Evolutionary conservation across 2,888 invertebrate species (phyloP).

Genomic region (Unio pictorum): DNA sequence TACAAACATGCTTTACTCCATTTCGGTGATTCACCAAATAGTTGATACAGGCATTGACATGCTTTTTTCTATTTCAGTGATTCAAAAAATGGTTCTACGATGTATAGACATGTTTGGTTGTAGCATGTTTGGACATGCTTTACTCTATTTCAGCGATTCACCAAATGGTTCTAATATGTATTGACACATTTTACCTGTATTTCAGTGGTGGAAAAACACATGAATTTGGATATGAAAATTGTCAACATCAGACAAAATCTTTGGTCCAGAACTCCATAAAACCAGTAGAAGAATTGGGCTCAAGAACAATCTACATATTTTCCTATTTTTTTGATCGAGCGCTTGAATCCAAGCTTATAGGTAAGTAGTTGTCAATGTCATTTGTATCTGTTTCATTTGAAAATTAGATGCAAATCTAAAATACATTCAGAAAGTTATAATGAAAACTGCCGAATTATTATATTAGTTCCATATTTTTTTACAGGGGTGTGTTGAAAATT

Average conservation of each 20-base stretch:
- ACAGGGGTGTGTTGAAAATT: too few relatives aligned
- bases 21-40: too few relatives aligned
- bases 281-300: slow-evolving; percentile 60
- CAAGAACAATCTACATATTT: slow-evolving; percentile 84
- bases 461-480: background rate
- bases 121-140: too few relatives aligned
- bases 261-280: slow-evolving; percentile 18
- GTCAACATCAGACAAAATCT: slow-evolving; percentile 24
- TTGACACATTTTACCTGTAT: slow-evolving; percentile 4
- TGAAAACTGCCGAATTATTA: too few relatives aligned
- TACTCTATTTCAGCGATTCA: too few relatives aligned
- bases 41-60: too few relatives aligned
- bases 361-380: slow-evolving; percentile 57
- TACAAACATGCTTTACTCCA: too few relatives aligned
- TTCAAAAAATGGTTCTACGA: too few relatives aligned
- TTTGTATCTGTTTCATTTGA: slow-evolving; percentile 4
- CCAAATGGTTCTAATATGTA: too few relatives aligned
- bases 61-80: too few relatives aligned
- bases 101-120: too few relatives aligned
- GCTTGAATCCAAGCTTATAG: slow-evolving; percentile 85
- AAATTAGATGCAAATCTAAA: background rate
- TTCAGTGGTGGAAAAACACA: slow-evolving; percentile 20
- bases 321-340: slow-evolving; percentile 97
- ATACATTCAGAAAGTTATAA: too few relatives aligned
- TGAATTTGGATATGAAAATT: slow-evolving; percentile 20